Base-by-base conservation (phyloP, 2,113 vertebrate species). In the Canis aureus region DNA sequence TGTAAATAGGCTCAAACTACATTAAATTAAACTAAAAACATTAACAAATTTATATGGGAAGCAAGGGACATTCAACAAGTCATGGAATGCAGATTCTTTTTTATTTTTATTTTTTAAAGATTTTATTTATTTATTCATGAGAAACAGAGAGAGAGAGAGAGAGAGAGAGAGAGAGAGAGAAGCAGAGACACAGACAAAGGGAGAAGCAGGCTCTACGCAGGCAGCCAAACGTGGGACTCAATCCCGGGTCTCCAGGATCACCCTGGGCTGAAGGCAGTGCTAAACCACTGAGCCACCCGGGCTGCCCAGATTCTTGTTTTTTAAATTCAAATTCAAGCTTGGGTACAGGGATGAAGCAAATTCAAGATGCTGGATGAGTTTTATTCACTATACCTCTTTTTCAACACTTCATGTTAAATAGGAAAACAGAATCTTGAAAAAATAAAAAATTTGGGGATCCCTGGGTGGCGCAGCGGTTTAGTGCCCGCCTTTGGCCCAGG, bases 391-490 rank as follows among this genome's bases (percentile, higher is more conserved):
- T 2, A 69, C 4, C 20, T 89, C 27, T 49, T 62, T 95, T 81
- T 66, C 23, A 94, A 89, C 51, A 95, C 74, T 69, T 96, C 92
- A 96, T 16, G 73, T 73, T 53, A 92, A 94, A 62, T 2, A 90
- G 55, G 15, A 89, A 95, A 96, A 93, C 25, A 74, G 1, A 8
- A 76, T 89, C 76, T 86, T 96, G 12, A 87, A 94, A 92, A 92
- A 96, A 71, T 11, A 25, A 82, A 5, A 95, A 51, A 69, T 66
- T 62, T 78, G 76, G 43, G 43, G 43, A 43, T 43, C 43, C 43
- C 43, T 43, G 43, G 43, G 43, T 43, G 43, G 43, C 43, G 6
- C 43, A 43, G 43, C 6, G 6, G 43, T 6, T 43, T 43, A 43
- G 43, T 1, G 43, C 43, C 43, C 6, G 43, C 43, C 43, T 43